Conservation (phyloP, 1,140 invertebrate species). For the Trinorchestia longiramus region DNA sequence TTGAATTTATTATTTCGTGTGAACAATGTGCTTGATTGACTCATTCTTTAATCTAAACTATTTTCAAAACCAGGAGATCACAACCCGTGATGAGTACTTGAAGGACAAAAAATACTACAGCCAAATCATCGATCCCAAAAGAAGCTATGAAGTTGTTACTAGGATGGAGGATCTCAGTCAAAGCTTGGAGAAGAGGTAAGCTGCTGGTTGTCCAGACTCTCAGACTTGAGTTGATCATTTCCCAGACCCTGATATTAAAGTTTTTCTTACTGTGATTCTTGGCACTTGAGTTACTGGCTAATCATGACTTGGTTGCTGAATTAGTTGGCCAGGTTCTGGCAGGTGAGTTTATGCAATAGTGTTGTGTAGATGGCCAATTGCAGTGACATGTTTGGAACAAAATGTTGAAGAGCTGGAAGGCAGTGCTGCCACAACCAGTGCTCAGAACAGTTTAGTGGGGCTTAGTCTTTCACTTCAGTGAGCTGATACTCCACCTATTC, state of each 20-base stretch:
- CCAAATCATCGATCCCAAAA: not conserved
- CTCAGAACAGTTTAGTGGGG: too few species aligned
- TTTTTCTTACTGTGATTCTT: not conserved
- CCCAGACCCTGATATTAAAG: not conserved
- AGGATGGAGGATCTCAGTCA: not conserved
- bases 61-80: not conserved
- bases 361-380: not conserved
- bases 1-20: too few species aligned
- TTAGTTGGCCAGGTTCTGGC: too few species aligned
- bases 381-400: not conserved
- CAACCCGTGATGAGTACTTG: not conserved
- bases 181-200: slow-evolving; percentile 25
- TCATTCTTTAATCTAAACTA: not conserved
- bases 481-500: too few species aligned
- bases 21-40: too few species aligned
- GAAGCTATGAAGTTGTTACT: not conserved
- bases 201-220: not conserved
- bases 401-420: too few species aligned
- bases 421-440: too few species aligned
- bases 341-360: not conserved
- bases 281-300: too few species aligned
- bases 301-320: too few species aligned
- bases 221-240: not conserved
- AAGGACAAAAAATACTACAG: not conserved
- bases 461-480: too few species aligned